Evolutionary conservation across 2,113 vertebrate species (phyloP).

Genomic region (Montifringilla adamsi): DNA sequence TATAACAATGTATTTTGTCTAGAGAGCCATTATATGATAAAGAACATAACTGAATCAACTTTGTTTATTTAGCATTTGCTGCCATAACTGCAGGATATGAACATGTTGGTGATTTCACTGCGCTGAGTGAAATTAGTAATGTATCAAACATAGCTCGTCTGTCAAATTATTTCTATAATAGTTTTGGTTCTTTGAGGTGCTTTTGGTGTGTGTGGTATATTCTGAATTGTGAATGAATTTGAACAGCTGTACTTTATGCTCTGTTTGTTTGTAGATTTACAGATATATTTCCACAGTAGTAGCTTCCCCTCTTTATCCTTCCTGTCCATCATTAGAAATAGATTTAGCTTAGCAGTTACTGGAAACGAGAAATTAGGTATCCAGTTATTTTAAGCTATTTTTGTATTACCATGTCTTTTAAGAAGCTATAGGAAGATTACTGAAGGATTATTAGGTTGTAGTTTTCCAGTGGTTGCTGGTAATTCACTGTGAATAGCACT

Average conservation of each 20-base stretch:
- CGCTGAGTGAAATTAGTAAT: background rate
- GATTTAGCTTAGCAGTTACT: background rate
- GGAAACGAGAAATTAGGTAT: constrained; percentile 19
- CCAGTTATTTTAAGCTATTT: constrained; percentile 34
- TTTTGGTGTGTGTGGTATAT: background rate
- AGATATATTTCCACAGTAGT: background rate
- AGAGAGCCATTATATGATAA: background rate
- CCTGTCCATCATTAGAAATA: background rate
- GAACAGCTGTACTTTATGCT: background rate
- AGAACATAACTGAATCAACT: background rate
- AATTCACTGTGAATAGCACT: background rate
- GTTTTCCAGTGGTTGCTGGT: background rate
- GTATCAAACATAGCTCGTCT: background rate
- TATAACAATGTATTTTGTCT: background rate
- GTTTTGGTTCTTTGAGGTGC: background rate
- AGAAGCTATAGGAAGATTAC: constrained; percentile 21
- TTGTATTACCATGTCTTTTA: background rate
- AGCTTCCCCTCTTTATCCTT: background rate
- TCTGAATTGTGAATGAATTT: background rate
- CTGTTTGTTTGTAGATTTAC: background rate
- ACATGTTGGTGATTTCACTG: background rate
- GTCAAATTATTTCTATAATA: background rate
- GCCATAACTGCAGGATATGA: background rate
- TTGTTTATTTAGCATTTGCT: background rate
- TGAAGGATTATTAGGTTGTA: background rate